These are phyloP conservation scores for Pseudoatta argentina DNA, from an alignment of 1,140 invertebrate species.

Conservation along the genomic window DNA sequence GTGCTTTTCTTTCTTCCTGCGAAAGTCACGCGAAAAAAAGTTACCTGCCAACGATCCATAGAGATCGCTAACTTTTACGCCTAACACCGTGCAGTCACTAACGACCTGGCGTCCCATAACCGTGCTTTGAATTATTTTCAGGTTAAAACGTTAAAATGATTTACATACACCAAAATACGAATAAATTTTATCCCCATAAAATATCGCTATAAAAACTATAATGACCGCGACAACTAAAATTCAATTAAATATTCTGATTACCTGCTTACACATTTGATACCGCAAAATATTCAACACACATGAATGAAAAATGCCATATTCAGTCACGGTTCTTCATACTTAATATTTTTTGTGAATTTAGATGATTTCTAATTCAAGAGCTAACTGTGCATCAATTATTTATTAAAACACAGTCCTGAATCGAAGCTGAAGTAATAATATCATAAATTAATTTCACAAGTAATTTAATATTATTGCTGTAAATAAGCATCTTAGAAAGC, in stretches of 20 bases:
- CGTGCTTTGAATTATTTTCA: not conserved
- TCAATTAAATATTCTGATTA: not conserved
- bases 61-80: conserved; percentile 51
- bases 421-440: no score
- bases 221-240: not conserved
- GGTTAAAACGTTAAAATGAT: not conserved
- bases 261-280: not conserved
- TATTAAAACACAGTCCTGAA: no score
- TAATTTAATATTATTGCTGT: no score
- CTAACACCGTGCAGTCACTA: conserved; percentile 4
- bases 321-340: no score
- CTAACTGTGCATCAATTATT: no score
- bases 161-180: not conserved
- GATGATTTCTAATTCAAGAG: no score
- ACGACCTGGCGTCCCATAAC: conserved; percentile 7
- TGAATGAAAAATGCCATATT: no score
- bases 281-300: not conserved
- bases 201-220: not conserved
- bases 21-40: conserved; percentile 52
- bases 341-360: no score
- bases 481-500: no score
- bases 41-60: conserved; percentile 37
- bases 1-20: conserved; percentile 56
- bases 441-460: no score
- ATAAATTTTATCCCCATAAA: not conserved